Evolutionary conservation across 2,888 invertebrate species (phyloP).

Genomic region (Apamea sordens): DNA sequence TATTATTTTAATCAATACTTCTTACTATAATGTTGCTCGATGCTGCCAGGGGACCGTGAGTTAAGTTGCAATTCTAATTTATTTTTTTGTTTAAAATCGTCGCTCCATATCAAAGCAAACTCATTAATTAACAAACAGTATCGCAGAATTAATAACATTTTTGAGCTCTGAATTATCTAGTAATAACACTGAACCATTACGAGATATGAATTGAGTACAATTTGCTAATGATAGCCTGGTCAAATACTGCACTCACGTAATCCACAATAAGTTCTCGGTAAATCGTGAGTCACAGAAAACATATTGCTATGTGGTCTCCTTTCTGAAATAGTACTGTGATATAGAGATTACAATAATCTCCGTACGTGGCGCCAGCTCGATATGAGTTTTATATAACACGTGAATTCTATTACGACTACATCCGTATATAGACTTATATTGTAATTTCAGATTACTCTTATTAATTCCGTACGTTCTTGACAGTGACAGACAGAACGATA

Average conservation of each 20-base stretch:
- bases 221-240: constrained; percentile 7
- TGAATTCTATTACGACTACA: neutral
- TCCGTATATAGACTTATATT: neutral
- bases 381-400: neutral
- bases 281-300: neutral
- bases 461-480: neutral
- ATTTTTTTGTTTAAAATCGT: neutral
- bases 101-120: neutral
- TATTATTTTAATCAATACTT: constrained; percentile 4
- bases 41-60: neutral
- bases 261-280: neutral
- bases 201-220: constrained; percentile 22
- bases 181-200: constrained; percentile 5
- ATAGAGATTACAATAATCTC: neutral
- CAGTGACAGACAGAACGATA: neutral
- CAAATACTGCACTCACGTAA: constrained; percentile 17
- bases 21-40: neutral
- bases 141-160: neutral
- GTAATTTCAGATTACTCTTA: neutral
- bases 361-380: neutral
- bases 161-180: neutral
- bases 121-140: constrained; percentile 6
- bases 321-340: neutral
- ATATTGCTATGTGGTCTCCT: neutral
- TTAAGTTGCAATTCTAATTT: constrained; percentile 3